Conservation (phyloP, 2,113 vertebrate genomes). For the Trichechus manatus region DNA sequence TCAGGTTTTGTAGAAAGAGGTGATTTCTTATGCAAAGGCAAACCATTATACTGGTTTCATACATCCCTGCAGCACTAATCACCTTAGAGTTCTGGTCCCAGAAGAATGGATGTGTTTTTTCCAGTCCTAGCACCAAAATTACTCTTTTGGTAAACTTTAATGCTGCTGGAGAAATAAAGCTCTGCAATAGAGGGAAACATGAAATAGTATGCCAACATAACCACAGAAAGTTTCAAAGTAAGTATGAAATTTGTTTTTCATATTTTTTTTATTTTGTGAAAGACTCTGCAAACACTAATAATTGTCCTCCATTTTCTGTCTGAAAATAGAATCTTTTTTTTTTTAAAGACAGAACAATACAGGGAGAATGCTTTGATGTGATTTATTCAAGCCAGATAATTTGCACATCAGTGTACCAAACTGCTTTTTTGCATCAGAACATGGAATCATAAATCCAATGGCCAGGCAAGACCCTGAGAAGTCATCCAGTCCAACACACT, state of each 20-base stretch:
- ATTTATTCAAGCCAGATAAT: conserved; percentile 47
- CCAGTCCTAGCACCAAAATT: conserved; percentile 46
- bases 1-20: conserved; percentile 36
- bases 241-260: conserved; percentile 35
- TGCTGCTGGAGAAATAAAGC: conserved; percentile 22
- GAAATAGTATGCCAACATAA: neutral
- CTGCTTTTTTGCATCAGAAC: neutral
- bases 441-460: conserved; percentile 32
- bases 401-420: conserved; percentile 51
- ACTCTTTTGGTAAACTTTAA: conserved; percentile 45
- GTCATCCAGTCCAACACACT: neutral
- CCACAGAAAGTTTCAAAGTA: conserved; percentile 3
- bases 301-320: neutral
- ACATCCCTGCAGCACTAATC: conserved; percentile 55
- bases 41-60: conserved; percentile 50
- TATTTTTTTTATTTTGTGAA: conserved; percentile 58
- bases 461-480: neutral
- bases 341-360: conserved; percentile 53
- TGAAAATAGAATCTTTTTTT: conserved; percentile 11
- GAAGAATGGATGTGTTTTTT: conserved; percentile 34
- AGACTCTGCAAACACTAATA: conserved; percentile 60
- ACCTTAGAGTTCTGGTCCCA: conserved; percentile 35
- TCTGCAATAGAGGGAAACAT: neutral
- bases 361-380: conserved; percentile 14
- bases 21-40: conserved; percentile 67